Evolutionary conservation across 2,888 invertebrate species (phyloP), one percentile per base, ranked within the genome.

Genomic region (Cryptocephalus moraei): DNA sequence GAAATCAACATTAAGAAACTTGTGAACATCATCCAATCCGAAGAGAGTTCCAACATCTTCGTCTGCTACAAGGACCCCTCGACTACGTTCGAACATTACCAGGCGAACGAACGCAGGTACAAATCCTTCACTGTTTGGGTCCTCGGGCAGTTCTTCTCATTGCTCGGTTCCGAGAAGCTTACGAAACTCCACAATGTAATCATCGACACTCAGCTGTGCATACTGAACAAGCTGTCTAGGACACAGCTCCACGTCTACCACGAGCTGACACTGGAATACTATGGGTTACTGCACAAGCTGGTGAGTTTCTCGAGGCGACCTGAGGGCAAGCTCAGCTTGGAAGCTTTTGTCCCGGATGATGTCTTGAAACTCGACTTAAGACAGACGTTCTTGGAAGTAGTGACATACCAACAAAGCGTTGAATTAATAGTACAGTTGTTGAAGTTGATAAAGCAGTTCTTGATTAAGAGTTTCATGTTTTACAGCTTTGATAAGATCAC

Each of bases 101-200:
- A 69, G 58, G 67, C 49, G 22, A 59, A 68, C 33, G 59, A 63
- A 42, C 55, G 62, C 44, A 65, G 66, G 49, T 69, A 70, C 55
- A 60, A 63, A 64, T 71, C 78, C 1, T 84, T 82, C 55, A 79
- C 80, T 46, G 76, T 75, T 11, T 84, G 84, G 84, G 64, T 84
- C 2, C 69, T 83, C 46, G 83, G 82, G n/a, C 72, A 78, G 60
- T 70, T 83, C 56, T 82, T 82, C 62, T 79, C 80, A 68, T 69
- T 83, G 34, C 73, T 80, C 62, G 78, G 77, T 38, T 72, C 75
- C 3, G 71, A 75, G 43, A 73, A 75, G 56, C 63, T 79, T 38
- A 61, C 64, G 63, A 78, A 77, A 57, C 73, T 77, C 49, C 76
- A 79, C 49, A 53, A 62, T 39, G 62, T 73, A 46, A 73, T 77